Base-by-base conservation (phyloP, 1,140 invertebrate species). In the Melipona quadrifasciata region DNA sequence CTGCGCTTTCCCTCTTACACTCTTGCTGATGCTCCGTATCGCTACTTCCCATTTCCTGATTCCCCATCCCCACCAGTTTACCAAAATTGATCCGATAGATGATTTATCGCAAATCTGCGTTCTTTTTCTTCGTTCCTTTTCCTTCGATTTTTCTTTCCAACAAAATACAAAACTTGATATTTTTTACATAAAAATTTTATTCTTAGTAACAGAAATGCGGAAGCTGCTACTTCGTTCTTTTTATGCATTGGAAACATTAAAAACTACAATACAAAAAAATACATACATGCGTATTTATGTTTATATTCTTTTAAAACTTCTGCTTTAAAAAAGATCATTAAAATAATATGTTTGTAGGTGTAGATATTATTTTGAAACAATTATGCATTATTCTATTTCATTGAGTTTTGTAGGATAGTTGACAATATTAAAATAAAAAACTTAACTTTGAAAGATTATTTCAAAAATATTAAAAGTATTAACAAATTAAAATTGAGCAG, bases 1-100 rank as follows among this genome's bases (percentile, higher is more conserved):
- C 78, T 67, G 64, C 65, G n/a, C 88, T 87, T 82, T 89, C 89
- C 86, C 87, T 79, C 87, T 83, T 74, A 17, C 81, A 51, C 86
- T 87, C 86, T 91, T 84, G 80, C 83, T 84, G 39, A 65, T 65
- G 55, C 84, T 71, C 68, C 79, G 78, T 75, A 74, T 85, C 86
- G 82, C 73, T 80, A 71, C 58, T 80, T 88, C 86, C 81, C 86
- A 70, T 79, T 89, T 39, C 61, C 31, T 74, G 68, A 67, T 67
- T 24, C 24, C 58, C 39, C 71, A 64, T 58, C 67, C 67, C 57
- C n/a, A 51, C 71, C 76, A 64, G 17, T 74, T 82, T 70, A 82
- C 1, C 11, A 12, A 53, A 55, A 55, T 61, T 86, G 57, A 51
- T 77, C 34, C 51, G 3, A 64, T 16, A 10, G 21, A 70, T 76